Conservation (phyloP, 2,797 vertebrate species). For the Neopelma chrysocephalum region DNA sequence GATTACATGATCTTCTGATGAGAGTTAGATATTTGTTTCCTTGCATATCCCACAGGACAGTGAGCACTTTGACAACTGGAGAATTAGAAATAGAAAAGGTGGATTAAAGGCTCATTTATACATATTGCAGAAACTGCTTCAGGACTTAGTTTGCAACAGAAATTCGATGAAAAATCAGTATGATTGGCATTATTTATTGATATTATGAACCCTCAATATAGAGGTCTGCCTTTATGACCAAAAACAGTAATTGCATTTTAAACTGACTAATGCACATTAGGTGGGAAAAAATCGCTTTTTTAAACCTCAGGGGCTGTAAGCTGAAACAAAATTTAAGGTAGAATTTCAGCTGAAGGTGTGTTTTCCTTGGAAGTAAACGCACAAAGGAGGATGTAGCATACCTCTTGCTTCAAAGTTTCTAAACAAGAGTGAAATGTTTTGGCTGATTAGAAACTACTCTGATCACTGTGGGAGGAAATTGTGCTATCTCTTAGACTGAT, state of each 20-base stretch:
- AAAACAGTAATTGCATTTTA: background rate
- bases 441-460: background rate
- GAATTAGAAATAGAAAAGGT: background rate
- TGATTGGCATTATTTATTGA: background rate
- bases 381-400: background rate
- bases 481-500: background rate
- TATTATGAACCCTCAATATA: background rate
- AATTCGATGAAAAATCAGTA: background rate
- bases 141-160: background rate
- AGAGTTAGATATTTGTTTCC: background rate
- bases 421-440: background rate
- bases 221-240: background rate
- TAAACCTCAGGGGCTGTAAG: background rate
- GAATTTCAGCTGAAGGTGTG: background rate
- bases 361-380: background rate
- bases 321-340: background rate
- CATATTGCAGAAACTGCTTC: background rate
- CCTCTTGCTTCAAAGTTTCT: background rate
- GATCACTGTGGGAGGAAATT: background rate
- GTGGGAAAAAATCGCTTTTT: background rate
- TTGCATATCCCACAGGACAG: background rate
- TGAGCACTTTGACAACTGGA: background rate
- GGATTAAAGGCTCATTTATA: background rate
- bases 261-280: background rate
- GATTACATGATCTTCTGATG: background rate